These are phyloP conservation scores for Callimorpha dominula DNA, from an alignment of 2,888 invertebrate genomes.

Conservation along the genomic window DNA sequence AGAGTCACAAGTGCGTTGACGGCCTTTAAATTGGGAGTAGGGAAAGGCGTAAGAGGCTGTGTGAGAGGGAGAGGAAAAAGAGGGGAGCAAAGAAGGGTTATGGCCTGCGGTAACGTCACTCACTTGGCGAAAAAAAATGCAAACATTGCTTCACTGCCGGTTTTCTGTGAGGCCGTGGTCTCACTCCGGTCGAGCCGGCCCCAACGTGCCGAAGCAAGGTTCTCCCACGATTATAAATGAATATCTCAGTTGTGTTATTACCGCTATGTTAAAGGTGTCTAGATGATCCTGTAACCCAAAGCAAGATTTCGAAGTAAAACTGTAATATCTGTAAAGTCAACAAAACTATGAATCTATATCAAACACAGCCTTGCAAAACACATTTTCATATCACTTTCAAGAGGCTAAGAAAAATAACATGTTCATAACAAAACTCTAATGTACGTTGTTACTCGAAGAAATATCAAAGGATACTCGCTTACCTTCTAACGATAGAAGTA, in stretches of 20 bases:
- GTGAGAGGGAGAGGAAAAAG: no score
- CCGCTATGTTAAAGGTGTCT: background rate
- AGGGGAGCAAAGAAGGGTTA: no score
- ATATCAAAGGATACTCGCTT: constrained; percentile 18
- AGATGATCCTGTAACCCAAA: background rate
- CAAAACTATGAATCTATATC: background rate
- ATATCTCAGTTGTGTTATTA: background rate
- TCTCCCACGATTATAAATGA: no score
- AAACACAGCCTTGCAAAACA: background rate
- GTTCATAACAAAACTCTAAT: constrained; percentile 19
- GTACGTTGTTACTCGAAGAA: constrained; percentile 13
- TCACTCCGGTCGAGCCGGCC: no score
- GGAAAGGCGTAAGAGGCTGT: no score
- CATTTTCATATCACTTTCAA: background rate
- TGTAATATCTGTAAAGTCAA: background rate
- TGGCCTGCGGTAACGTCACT: no score
- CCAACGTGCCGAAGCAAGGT: no score
- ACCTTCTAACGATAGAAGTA: constrained; percentile 19
- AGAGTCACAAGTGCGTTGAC: no score
- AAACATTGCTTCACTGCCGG: no score
- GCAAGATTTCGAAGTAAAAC: background rate
- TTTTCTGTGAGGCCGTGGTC: no score
- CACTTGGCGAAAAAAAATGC: no score
- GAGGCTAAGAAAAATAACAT: constrained; percentile 12
- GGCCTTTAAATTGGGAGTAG: no score